Base-by-base conservation (phyloP, 2,888 invertebrate species). In the Ectemnius cavifrons region DNA sequence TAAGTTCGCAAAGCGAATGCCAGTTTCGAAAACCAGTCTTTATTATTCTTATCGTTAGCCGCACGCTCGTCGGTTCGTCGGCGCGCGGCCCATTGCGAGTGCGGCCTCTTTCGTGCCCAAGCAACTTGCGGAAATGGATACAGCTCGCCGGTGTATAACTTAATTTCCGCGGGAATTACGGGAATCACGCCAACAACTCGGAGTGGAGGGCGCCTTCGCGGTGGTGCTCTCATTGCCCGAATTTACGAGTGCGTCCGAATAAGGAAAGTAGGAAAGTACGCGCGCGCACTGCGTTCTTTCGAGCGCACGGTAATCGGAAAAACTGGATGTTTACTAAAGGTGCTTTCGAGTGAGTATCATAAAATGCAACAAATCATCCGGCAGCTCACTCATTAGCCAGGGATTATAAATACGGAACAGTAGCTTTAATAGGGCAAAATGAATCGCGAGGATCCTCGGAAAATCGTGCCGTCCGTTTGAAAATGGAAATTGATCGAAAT, bases 401-500 rank as follows among this genome's bases (percentile, higher is more conserved):
- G 11, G 16, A 16, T 52, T 52, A 16, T 52, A 52, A 52, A 14
- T 52, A 52, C 52, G 8, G 8, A 14, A 14, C 52, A 16, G 16
- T 14, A 14, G 46, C 57, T 4, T 57, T 20, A 6, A 6, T 16
- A 60, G 60, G 23, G n/a, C 37, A 37, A 27, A 60, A 71, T 71
- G 67, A 67, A 74, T 71, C 66, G 59, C 52, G 47, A 28, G 57
- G n/a, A 20, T 66, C 63, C 52, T 61, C 61, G 18, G 69, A 71
- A 28, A 56, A 60, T 46, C 56, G 60, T 23, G 28, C 56, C 60
- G 52, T 37, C 59, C 46, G 47, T 49, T 63, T 28, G 64, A 49
- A 67, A 72, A 75, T 69, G 77, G 67, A 63, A 60, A 71, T 59
- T 62, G 61, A 69, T 71, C 63, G 73, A 46, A 66, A 63, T 72